These are phyloP conservation scores for Cariama cristata DNA, from an alignment of 2,113 vertebrate species.

Conservation along the genomic window DNA sequence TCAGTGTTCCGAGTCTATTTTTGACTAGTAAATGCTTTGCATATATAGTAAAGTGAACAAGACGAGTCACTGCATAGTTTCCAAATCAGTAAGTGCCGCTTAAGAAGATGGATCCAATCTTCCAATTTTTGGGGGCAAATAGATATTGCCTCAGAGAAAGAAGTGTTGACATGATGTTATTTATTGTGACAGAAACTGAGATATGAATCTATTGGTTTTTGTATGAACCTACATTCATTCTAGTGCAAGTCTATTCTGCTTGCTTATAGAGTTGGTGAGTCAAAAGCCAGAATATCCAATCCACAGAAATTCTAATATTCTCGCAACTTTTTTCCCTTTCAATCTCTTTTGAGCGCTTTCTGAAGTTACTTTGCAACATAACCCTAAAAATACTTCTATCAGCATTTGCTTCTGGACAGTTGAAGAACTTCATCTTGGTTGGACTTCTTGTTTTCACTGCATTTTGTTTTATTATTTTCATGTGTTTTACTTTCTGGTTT, in stretches of 20 bases:
- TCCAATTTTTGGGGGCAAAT: neutral
- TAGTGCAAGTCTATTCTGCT: neutral
- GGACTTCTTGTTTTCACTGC: neutral
- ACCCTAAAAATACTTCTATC: neutral
- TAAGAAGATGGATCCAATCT: neutral
- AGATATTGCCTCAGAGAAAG: neutral
- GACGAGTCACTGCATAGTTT: neutral
- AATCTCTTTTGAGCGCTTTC: neutral
- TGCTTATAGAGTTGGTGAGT: neutral
- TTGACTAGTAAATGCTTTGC: neutral
- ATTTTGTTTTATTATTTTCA: neutral
- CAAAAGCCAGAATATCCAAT: neutral
- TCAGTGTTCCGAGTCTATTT: neutral
- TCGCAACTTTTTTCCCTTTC: accelerated
- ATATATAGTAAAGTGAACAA: neutral
- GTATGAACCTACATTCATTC: neutral
- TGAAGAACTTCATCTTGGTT: neutral
- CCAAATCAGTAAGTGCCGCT: neutral
- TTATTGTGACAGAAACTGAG: neutral
- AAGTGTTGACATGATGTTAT: neutral
- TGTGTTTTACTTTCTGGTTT: neutral
- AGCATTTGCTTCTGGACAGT: neutral
- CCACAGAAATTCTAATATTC: neutral
- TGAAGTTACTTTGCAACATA: neutral
- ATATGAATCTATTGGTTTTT: neutral